Conservation (phyloP, 1,140 invertebrate genomes). For the Drosophila rufa region DNA sequence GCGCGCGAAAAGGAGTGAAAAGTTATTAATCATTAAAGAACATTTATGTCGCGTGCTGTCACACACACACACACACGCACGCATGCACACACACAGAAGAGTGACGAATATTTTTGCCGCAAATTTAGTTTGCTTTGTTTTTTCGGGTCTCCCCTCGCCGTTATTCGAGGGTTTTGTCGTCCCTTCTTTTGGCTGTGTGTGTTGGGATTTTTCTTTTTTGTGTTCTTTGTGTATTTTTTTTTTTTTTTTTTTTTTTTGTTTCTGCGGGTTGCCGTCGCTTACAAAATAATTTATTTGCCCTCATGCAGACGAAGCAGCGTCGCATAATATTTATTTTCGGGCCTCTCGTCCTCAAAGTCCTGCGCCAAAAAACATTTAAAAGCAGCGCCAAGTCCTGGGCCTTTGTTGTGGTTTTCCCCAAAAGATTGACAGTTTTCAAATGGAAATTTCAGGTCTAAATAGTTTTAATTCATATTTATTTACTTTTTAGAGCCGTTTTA, state of each 20-base stretch:
- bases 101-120: slow-evolving; percentile 40
- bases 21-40: slow-evolving; percentile 80
- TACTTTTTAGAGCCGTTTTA: not conserved
- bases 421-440: slow-evolving; percentile 14
- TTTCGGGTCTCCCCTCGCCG: not conserved
- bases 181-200: slow-evolving; percentile 11
- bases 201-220: slow-evolving; percentile 13
- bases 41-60: slow-evolving; percentile 75
- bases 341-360: slow-evolving; percentile 8
- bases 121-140: slow-evolving; percentile 74
- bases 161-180: slow-evolving; percentile 10
- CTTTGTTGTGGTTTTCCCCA: slow-evolving; percentile 9
- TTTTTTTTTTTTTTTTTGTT: not conserved
- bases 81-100: slow-evolving; percentile 13
- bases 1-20: slow-evolving; percentile 72
- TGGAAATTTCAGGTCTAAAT: not conserved
- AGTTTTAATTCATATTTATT: no score
- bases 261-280: slow-evolving; percentile 20
- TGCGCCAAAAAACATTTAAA: slow-evolving; percentile 25
- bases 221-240: slow-evolving; percentile 23
- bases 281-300: slow-evolving; percentile 58
- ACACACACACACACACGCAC: slow-evolving; percentile 35
- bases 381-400: not conserved
- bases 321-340: slow-evolving; percentile 55
- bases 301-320: slow-evolving; percentile 54